These are phyloP conservation scores for Danionella cerebrum DNA, from an alignment of 2,113 vertebrate genomes.

Conservation along the genomic window DNA sequence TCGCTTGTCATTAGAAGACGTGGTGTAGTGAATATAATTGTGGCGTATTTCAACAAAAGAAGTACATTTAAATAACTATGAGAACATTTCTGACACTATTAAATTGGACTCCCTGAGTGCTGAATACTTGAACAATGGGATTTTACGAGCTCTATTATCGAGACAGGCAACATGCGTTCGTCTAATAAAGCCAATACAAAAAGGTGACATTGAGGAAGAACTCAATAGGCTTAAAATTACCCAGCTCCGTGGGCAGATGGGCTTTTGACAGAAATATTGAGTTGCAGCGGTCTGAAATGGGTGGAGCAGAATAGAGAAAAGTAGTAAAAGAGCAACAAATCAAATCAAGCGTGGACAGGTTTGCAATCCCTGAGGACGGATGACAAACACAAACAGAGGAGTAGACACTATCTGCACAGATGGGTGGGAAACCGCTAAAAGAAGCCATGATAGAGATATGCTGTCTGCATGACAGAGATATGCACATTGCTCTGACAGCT, in stretches of 20 bases:
- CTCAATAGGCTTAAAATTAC: not conserved
- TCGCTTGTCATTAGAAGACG: not conserved
- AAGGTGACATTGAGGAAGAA: not conserved
- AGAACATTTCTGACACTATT: constrained; percentile 2
- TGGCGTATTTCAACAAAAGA: not conserved
- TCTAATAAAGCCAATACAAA: constrained; percentile 6
- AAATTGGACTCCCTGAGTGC: not conserved
- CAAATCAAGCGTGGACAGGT: not conserved
- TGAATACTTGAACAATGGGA: constrained; percentile 1
- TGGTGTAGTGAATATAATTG: not conserved
- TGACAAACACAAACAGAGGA: not conserved
- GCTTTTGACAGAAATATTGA: constrained; percentile 15
- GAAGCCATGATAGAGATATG: not conserved
- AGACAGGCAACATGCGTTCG: not conserved
- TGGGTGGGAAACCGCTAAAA: not conserved
- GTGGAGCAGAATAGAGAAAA: not conserved
- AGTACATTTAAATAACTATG: not conserved
- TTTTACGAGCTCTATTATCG: constrained; percentile 2
- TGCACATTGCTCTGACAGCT: constrained; percentile 19
- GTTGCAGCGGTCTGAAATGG: not conserved
- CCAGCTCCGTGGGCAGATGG: not conserved
- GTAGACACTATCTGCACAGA: not conserved
- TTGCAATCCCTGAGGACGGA: not conserved
- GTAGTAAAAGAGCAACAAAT: not conserved
- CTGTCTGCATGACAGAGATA: constrained; percentile 4